These are phyloP conservation scores for Crypturellus tataupa DNA, from an alignment of 2,797 vertebrate species.

Conservation along the genomic window DNA sequence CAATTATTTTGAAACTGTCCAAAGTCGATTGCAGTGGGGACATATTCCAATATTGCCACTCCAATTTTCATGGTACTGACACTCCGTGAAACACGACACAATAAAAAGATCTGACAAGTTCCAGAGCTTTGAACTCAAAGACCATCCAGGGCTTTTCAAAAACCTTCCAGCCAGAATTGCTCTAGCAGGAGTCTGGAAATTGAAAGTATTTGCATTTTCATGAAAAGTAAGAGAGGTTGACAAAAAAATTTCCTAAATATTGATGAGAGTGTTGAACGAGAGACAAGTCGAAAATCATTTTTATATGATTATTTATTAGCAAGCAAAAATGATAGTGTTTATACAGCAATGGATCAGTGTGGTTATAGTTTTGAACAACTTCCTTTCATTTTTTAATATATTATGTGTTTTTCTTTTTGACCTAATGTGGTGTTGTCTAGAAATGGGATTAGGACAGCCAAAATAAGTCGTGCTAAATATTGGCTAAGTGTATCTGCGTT, in stretches of 20 bases:
- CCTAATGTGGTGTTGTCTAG: not conserved
- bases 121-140: not conserved
- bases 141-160: not conserved
- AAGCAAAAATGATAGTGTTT: not conserved
- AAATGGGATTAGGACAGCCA: not conserved
- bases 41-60: not conserved
- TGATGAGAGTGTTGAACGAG: not conserved
- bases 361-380: not conserved
- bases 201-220: not conserved
- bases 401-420: not conserved
- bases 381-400: not conserved
- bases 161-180: not conserved
- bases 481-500: not conserved
- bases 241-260: not conserved
- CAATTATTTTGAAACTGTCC: not conserved
- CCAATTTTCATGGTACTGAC: not conserved
- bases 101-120: fast-evolving
- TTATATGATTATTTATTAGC: not conserved
- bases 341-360: not conserved
- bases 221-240: not conserved
- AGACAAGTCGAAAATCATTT: not conserved
- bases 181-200: not conserved
- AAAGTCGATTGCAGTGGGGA: not conserved
- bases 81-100: fast-evolving
- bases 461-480: not conserved